These are phyloP conservation scores for Orycteropus afer DNA, from an alignment of 2,113 vertebrate species.

Conservation along the genomic window DNA sequence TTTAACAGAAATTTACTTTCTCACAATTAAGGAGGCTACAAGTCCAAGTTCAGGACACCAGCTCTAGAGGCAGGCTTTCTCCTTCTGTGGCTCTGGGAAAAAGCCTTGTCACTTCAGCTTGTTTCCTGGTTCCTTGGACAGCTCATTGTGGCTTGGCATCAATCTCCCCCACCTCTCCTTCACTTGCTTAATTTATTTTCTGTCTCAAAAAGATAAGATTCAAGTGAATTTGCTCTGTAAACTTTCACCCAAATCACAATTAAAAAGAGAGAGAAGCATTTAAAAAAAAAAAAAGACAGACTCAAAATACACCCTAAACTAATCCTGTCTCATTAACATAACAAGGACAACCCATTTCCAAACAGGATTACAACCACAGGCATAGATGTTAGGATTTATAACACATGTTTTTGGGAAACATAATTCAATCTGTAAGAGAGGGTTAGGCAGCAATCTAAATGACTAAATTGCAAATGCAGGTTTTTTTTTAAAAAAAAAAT, in stretches of 20 bases:
- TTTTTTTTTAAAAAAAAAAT: conserved; percentile 52
- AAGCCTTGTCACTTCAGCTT: too few species aligned
- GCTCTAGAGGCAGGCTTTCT: too few species aligned
- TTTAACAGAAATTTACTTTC: neutral
- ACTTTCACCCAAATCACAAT: too few species aligned
- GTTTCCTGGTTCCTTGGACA: neutral
- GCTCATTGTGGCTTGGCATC: neutral
- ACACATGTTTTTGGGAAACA: neutral
- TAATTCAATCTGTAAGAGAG: neutral
- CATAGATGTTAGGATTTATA: neutral
- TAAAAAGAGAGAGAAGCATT: too few species aligned
- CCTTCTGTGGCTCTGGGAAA: neutral
- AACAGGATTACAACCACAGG: neutral
- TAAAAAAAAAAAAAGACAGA: neutral
- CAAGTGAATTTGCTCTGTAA: too few species aligned
- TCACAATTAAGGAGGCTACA: too few species aligned
- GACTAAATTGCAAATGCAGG: conserved; percentile 30
- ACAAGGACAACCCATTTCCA: neutral
- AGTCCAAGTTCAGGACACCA: neutral
- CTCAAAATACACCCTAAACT: neutral
- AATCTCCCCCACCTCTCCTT: neutral
- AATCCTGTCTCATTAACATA: neutral
- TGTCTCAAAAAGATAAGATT: too few species aligned
- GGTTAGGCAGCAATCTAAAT: conserved; percentile 20
- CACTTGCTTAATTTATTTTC: neutral